Percentiles rank a stretch among this genome's conserved stretches.
Evolutionary conservation across 1,140 invertebrate genomes (phyloP).

Genomic region (Leptoteleia sp.): DNA sequence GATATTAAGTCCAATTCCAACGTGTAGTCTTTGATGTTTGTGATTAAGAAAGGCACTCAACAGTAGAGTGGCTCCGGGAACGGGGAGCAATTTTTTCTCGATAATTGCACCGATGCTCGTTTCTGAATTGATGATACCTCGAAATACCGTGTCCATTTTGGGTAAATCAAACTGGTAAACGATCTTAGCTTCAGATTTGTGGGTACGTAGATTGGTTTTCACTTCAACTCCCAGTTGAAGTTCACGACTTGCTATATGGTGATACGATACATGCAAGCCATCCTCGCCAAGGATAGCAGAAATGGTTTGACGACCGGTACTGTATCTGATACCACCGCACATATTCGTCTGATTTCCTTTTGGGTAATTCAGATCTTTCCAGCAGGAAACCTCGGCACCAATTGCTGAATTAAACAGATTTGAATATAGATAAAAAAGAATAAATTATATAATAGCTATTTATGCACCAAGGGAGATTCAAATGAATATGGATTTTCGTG

Average conservation of each 20-base stretch:
- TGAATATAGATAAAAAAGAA: too few relatives aligned
- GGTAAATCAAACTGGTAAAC: slow-evolving; percentile 89
- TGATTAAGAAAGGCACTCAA: slow-evolving; percentile 89
- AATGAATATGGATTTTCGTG: too few relatives aligned
- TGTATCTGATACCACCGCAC: slow-evolving; percentile 85
- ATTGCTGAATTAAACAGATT: slow-evolving; percentile 73
- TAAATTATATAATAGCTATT: too few relatives aligned
- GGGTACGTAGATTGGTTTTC: slow-evolving; percentile 83
- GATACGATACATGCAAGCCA: slow-evolving; percentile 86
- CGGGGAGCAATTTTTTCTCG: slow-evolving; percentile 87
- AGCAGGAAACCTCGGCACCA: slow-evolving; percentile 88
- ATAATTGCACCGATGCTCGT: slow-evolving; percentile 87
- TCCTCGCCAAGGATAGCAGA: slow-evolving; percentile 87
- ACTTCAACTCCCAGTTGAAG: slow-evolving; percentile 85
- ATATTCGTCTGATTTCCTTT: slow-evolving; percentile 85
- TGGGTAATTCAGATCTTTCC: slow-evolving; percentile 85
- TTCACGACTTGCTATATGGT: slow-evolving; percentile 86
- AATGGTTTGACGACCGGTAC: slow-evolving; percentile 77
- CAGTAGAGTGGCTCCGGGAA: slow-evolving; percentile 86
- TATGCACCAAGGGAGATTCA: too few relatives aligned
- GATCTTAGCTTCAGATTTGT: slow-evolving; percentile 86
- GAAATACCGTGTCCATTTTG: slow-evolving; percentile 86
- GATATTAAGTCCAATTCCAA: slow-evolving; percentile 84
- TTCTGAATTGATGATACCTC: slow-evolving; percentile 87
- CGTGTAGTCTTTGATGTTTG: slow-evolving; percentile 82